Conservation (phyloP, 2,888 invertebrate species). For the Fragum whitleyi region DNA sequence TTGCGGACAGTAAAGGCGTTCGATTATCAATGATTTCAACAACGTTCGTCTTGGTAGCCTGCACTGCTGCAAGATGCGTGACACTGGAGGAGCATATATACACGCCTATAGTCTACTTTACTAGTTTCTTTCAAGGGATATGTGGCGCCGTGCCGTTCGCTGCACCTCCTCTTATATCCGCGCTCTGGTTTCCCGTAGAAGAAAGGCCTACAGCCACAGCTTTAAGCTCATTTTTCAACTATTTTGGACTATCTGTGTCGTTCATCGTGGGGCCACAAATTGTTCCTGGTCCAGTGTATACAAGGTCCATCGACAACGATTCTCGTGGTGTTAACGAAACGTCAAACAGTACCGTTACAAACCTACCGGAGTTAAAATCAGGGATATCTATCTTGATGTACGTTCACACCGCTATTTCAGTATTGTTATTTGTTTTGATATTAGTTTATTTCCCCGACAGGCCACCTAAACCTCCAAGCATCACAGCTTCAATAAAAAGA, state of each 20-base stretch:
- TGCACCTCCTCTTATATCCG: constrained; percentile 84
- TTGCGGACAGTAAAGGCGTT: constrained; percentile 83
- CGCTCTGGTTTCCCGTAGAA: constrained; percentile 77
- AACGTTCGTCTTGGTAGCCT: constrained; percentile 23
- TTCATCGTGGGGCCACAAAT: constrained; percentile 52
- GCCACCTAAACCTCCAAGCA: constrained; percentile 77
- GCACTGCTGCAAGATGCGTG: constrained; percentile 40
- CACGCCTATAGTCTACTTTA: constrained; percentile 76
- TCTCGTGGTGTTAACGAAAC: no score
- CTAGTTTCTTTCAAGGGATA: constrained; percentile 84
- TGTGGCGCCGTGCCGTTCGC: constrained; percentile 84
- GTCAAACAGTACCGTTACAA: neutral
- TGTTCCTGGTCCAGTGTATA: constrained; percentile 39
- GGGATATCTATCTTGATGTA: constrained; percentile 40
- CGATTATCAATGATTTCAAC: constrained; percentile 40
- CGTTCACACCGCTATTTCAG: constrained; percentile 21
- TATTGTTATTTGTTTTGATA: constrained; percentile 56
- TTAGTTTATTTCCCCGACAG: constrained; percentile 77
- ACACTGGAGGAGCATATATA: constrained; percentile 31
- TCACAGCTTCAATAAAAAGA: constrained; percentile 70
- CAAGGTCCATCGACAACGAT: no score
- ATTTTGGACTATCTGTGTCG: constrained; percentile 45
- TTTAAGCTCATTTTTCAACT: constrained; percentile 46
- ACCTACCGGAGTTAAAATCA: neutral
- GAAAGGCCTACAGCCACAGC: constrained; percentile 83